Conservation (phyloP, 64 coral and sea anemone species). For the Montipora sp. region DNA sequence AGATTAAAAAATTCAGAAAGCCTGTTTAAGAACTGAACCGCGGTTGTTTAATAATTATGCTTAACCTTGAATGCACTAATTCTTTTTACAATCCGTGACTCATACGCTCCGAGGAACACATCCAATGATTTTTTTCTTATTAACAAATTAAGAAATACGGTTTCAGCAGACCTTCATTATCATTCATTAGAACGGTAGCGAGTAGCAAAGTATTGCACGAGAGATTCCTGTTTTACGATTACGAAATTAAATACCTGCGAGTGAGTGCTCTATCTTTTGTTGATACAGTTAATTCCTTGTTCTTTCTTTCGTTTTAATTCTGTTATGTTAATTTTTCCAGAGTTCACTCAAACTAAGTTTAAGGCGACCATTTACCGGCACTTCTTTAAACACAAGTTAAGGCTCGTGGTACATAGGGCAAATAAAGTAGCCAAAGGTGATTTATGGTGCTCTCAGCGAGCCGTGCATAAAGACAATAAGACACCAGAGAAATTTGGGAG, state of each 20-base stretch:
- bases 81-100: neutral
- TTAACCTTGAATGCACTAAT: neutral
- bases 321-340: neutral
- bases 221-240: neutral
- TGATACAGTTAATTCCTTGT: neutral
- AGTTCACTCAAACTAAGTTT: too few relatives aligned
- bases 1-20: too few relatives aligned
- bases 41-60: neutral
- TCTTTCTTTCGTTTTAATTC: neutral
- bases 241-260: neutral
- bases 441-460: neutral
- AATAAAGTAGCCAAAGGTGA: too few relatives aligned
- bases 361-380: too few relatives aligned
- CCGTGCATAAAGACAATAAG: neutral
- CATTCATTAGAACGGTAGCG: neutral
- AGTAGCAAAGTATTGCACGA: neutral
- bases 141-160: too few relatives aligned
- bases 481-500: neutral
- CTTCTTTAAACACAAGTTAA: too few relatives aligned
- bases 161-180: too few relatives aligned
- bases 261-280: neutral
- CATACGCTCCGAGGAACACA: neutral
- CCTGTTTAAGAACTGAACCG: neutral
- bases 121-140: too few relatives aligned
- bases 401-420: too few relatives aligned